Conservation (phyloP, 2,797 vertebrate genomes). For the Petrocephalus sullivani region DNA sequence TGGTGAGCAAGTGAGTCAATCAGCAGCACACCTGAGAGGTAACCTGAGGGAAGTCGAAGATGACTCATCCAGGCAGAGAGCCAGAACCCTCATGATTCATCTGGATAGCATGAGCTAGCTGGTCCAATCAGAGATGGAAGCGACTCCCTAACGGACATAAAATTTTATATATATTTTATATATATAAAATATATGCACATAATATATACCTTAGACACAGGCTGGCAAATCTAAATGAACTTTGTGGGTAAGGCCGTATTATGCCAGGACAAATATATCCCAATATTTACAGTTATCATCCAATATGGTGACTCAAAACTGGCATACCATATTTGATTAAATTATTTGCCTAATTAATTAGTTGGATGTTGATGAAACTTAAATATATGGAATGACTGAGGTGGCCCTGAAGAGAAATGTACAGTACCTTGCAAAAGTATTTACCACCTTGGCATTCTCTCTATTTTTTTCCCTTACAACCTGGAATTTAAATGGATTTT, state of each 20-base stretch:
- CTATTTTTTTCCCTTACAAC: too few relatives aligned
- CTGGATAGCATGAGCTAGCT: not conserved
- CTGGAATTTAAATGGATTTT: too few relatives aligned
- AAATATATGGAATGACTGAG: not conserved
- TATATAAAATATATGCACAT: not conserved
- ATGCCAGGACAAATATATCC: not conserved
- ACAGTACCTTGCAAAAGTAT: not conserved
- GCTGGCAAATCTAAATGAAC: not conserved
- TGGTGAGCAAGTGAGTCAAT: not conserved
- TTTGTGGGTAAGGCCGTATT: not conserved
- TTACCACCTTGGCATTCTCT: too few relatives aligned
- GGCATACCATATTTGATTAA: not conserved
- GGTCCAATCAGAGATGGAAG: not conserved
- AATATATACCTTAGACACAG: not conserved
- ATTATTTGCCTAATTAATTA: not conserved
- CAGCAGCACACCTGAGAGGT: not conserved
- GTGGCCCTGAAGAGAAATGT: not conserved
- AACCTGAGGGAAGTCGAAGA: not conserved
- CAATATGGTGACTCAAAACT: not conserved
- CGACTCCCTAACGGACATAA: not conserved
- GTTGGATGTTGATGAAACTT: not conserved
- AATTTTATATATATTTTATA: not conserved
- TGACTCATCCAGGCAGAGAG: not conserved
- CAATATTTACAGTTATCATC: not conserved
- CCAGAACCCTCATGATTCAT: not conserved